These are phyloP conservation scores for Caenorhabditis sinica DNA, from an alignment of 2,888 invertebrate species.

Conservation along the genomic window DNA sequence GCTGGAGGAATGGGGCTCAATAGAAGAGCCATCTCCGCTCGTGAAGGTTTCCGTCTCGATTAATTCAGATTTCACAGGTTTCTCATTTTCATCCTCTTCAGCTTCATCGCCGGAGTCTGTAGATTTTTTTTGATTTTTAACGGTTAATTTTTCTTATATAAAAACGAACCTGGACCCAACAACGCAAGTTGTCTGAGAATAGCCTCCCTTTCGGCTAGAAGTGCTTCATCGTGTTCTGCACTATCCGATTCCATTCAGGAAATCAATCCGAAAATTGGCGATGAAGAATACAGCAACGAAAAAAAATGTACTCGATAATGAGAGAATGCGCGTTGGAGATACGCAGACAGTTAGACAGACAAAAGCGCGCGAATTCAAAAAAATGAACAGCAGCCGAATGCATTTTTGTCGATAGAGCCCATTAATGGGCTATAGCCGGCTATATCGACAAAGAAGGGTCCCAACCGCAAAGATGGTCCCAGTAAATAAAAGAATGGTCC, in stretches of 20 bases:
- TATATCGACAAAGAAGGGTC: too few species aligned
- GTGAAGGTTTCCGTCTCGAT: background rate
- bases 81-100: background rate
- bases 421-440: too few species aligned
- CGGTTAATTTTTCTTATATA: background rate
- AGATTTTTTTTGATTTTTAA: background rate
- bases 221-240: background rate
- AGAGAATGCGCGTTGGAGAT: constrained; percentile 9
- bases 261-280: background rate
- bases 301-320: background rate
- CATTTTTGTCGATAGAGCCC: too few species aligned
- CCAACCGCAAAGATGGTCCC: too few species aligned
- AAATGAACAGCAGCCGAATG: background rate
- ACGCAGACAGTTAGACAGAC: constrained; percentile 17
- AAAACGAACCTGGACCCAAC: constrained; percentile 18
- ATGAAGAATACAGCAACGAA: background rate
- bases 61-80: background rate
- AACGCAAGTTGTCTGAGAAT: constrained; percentile 26
- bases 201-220: constrained; percentile 30
- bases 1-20: too few species aligned
- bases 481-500: too few species aligned
- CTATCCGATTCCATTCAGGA: constrained; percentile 26
- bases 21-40: too few species aligned
- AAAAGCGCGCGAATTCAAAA: constrained; percentile 17
- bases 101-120: constrained; percentile 16